Evolutionary conservation across 2,888 invertebrate species (phyloP).

Genomic region (Alitta virens): DNA sequence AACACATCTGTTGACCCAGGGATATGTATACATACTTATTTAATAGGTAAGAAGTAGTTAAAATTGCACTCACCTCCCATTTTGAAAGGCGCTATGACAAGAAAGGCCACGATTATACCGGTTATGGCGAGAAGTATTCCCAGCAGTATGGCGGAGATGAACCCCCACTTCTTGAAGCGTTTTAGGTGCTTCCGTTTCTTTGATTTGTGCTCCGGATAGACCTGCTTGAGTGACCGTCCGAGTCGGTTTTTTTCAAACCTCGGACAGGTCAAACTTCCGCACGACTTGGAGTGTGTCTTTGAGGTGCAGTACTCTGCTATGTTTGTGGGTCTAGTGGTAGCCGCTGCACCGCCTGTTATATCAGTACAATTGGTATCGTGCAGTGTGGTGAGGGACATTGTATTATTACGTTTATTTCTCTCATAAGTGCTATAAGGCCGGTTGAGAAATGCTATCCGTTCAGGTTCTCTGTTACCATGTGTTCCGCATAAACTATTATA

Average conservation of each 20-base stretch:
- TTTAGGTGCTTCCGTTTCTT: constrained; percentile 11
- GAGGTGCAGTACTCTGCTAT: constrained; percentile 17
- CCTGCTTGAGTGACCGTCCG: neutral
- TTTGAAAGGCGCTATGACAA: constrained; percentile 13
- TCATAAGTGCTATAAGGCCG: constrained; percentile 9
- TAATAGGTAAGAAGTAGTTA: no score
- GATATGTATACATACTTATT: no score
- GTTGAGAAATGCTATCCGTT: constrained; percentile 13
- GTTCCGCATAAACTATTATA: constrained; percentile 10
- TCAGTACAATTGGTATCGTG: no score
- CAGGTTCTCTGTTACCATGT: constrained; percentile 12
- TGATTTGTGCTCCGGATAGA: constrained; percentile 4
- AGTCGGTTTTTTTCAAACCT: constrained; percentile 5
- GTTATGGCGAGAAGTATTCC: constrained; percentile 14
- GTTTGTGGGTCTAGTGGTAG: neutral
- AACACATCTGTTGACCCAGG: no score
- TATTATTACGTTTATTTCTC: constrained; percentile 9
- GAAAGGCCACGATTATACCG: constrained; percentile 16
- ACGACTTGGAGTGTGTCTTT: constrained; percentile 13
- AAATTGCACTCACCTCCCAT: constrained; percentile 16
- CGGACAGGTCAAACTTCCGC: constrained; percentile 13
- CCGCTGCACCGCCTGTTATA: neutral
- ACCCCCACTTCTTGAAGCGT: constrained; percentile 3
- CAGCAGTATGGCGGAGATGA: constrained; percentile 12
- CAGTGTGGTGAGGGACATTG: neutral